These are phyloP conservation scores for Rhipidura dahli DNA, from an alignment of 2,113 vertebrate genomes.

Conservation along the genomic window DNA sequence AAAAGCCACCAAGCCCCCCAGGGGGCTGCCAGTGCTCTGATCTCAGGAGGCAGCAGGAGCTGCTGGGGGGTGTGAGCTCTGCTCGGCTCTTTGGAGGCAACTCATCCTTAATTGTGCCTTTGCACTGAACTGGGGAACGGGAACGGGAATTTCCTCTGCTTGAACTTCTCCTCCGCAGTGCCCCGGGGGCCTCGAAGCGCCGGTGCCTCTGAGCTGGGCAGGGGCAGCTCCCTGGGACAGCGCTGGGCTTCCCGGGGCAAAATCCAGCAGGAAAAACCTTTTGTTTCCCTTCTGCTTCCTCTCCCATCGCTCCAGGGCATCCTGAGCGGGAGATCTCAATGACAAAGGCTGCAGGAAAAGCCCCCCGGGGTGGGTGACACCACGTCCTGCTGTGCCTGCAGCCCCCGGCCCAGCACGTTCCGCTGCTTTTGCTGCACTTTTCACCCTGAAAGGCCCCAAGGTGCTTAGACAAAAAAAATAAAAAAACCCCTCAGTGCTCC, in stretches of 20 bases:
- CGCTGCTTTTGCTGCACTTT: neutral
- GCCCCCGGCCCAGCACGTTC: neutral
- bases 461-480: neutral
- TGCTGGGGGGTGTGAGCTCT: neutral
- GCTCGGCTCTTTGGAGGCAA: neutral
- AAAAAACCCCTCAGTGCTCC: no score
- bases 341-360: neutral
- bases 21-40: neutral
- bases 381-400: neutral
- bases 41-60: neutral
- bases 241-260: constrained; percentile 3
- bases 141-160: constrained; percentile 13
- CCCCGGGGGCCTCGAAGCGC: neutral
- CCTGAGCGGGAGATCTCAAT: neutral
- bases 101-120: neutral
- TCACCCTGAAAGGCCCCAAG: neutral
- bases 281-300: constrained; percentile 32
- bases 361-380: neutral
- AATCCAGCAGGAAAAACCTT: constrained; percentile 12
- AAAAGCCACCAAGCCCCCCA: neutral
- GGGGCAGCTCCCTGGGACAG: neutral
- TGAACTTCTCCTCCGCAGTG: neutral
- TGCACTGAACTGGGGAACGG: neutral
- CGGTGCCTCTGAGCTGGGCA: neutral
- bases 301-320: neutral